Evolutionary conservation across 2,797 vertebrate genomes (phyloP).

Genomic region (Acipenser ruthenus): DNA sequence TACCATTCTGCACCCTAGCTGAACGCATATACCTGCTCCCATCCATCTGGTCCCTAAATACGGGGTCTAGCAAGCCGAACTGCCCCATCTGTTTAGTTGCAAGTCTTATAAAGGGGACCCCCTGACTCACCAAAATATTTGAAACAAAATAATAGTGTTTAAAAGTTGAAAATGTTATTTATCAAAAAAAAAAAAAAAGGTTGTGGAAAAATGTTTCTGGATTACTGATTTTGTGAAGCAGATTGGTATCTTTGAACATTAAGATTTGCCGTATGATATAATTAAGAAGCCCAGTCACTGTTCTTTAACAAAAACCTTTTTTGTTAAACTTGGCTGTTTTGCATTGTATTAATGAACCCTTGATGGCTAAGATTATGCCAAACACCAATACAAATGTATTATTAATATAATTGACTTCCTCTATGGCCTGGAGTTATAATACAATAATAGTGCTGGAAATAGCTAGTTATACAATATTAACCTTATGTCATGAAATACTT

Average conservation of each 20-base stretch:
- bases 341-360: conserved; percentile 33
- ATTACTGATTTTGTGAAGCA: no score
- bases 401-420: conserved; percentile 50
- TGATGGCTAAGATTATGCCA: conserved; percentile 32
- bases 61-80: no score
- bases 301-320: conserved; percentile 34
- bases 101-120: no score
- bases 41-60: no score
- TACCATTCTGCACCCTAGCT: no score
- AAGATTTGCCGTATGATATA: conserved; percentile 32
- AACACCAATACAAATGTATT: conserved; percentile 32
- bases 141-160: no score
- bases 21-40: no score
- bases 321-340: conserved; percentile 33
- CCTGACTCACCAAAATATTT: no score
- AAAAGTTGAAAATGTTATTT: no score
- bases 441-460: conserved; percentile 52
- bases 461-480: conserved; percentile 41
- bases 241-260: not conserved
- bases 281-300: conserved; percentile 35
- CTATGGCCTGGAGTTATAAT: conserved; percentile 43
- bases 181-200: no score
- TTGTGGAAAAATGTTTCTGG: no score
- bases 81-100: no score
- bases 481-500: conserved; percentile 49